Base-by-base conservation (phyloP, 2,113 vertebrate species). In the Sceloporus undulatus region DNA sequence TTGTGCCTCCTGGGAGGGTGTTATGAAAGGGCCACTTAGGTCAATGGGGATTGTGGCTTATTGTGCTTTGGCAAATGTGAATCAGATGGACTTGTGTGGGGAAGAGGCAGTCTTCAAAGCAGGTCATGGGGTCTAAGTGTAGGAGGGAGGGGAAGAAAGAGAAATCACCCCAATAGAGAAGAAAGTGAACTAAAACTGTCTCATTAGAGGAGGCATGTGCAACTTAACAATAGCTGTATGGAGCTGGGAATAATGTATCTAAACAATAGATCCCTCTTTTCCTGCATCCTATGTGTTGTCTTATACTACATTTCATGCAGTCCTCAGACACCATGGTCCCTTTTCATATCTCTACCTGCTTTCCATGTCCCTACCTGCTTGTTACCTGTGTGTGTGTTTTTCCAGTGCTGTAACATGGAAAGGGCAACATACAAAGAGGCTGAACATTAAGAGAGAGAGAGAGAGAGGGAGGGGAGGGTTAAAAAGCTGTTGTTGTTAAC, bases 11-110 rank as follows among this genome's bases (percentile, higher is more conserved):
- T 78, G 84, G 90, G 89, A 90, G 81, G 82, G 71, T 84, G 52
- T 90, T 90, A 87, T 90, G 85, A 92, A 92, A 93, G 88, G 88
- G 82, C 85, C 56, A 71, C 80, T 89, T 92, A 87, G 89, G 87
- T 87, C 90, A 86, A 19, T 73, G 88, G 90, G 48, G 77, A 78
- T 85, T 88, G 83, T 79, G 42, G 75, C 70, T 84, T 86, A 82
- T 73, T 79, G 73, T 71, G 4, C 16, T 85, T 0, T 0, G 80
- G 56, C 21, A 86, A 89, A 93, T 94, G 29, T 21, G 85, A 93
- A 59, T 90, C 83, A 89, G 87, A 90, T 82, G 91, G 68, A 84
- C 77, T 71, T 90, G 76, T 81, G 90, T 18, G 74, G 48, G 29
- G 52, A 89, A 92, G 59, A 62, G 74, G 89, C 88, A 85, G 84